Conservation (phyloP, 2,888 invertebrate species). For the Callosobruchus maculatus region DNA sequence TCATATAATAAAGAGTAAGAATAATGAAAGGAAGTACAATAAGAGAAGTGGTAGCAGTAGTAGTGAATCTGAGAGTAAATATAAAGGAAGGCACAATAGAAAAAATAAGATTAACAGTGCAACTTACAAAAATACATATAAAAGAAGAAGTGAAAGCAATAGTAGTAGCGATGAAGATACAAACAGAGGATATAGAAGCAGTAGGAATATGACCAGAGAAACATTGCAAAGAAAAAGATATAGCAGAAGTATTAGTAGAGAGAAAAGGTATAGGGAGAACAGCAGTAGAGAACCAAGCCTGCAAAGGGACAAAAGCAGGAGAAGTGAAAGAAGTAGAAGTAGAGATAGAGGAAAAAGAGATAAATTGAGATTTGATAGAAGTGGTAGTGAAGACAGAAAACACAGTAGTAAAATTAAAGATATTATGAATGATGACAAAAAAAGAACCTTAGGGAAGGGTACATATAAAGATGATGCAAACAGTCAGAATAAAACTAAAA, state of each 20-base stretch:
- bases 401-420: background rate
- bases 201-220: background rate
- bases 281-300: background rate
- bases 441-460: too few species aligned
- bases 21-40: background rate
- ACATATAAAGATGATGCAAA: background rate
- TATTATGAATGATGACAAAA: slow-evolving; percentile 5
- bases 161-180: slow-evolving; percentile 2
- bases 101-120: slow-evolving; percentile 3
- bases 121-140: slow-evolving; percentile 6
- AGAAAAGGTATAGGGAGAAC: background rate
- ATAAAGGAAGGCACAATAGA: slow-evolving; percentile 4
- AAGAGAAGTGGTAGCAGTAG: slow-evolving; percentile 1
- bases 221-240: slow-evolving; percentile 4
- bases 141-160: slow-evolving; percentile 20
- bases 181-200: slow-evolving; percentile 1
- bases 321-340: slow-evolving; percentile 6
- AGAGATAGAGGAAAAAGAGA: background rate
- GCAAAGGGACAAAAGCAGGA: slow-evolving; percentile 1
- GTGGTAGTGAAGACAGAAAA: background rate
- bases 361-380: background rate
- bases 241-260: slow-evolving; percentile 2
- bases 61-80: slow-evolving; percentile 20
- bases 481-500: slow-evolving; percentile 2
- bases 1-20: background rate